Evolutionary conservation across 2,797 vertebrate species (phyloP), one percentile per base, ranked within the genome.

Genomic region (Lepilemur ruficaudatus): DNA sequence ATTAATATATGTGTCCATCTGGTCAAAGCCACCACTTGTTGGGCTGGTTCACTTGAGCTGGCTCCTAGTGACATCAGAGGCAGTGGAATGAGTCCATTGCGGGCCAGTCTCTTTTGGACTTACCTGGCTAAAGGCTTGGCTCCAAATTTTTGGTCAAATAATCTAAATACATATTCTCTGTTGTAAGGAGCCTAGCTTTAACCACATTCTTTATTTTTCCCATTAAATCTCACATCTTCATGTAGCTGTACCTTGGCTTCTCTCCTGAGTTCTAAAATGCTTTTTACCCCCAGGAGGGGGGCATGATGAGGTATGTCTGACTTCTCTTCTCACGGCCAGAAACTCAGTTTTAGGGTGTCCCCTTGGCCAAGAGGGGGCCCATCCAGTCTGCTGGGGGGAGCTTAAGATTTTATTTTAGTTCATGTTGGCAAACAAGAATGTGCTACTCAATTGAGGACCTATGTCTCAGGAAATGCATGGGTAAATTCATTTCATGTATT

Each of bases 211-310:
- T 90, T 50, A 59, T 76, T 82, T 95, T 83, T 35, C 35, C 48
- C 35, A 4, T 89, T 96, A 75, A 95, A 87, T 65, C 15, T 91
- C 73, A 55, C 17, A 52, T 73, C 48, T 96, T 96, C 55, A n/a
- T 52, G 57, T 85, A 75, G 55, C n/a, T 72, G 0, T 67, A 82
- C 38, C 55, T 96, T 93, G 84, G 2, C 50, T 95, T 96, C 30
- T 61, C 28, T 94, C 15, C 65, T 89, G 43, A 91, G 55, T 86
- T 96, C 50, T 63, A 88, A 65, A 75, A 67, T 48, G 18, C 18
- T 61, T 93, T 93, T 72, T 72, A 59, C 55, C 55, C 55, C 55
- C 55, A 32, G 61, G 63, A 8, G 32, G 32, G 63, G 32, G 14
- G 15, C 15, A n/a, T n/a, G 32, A 65, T n/a, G 63, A n/a, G 32